Conservation (phyloP, 1,140 invertebrate genomes). For the Frieseomelitta varia region DNA sequence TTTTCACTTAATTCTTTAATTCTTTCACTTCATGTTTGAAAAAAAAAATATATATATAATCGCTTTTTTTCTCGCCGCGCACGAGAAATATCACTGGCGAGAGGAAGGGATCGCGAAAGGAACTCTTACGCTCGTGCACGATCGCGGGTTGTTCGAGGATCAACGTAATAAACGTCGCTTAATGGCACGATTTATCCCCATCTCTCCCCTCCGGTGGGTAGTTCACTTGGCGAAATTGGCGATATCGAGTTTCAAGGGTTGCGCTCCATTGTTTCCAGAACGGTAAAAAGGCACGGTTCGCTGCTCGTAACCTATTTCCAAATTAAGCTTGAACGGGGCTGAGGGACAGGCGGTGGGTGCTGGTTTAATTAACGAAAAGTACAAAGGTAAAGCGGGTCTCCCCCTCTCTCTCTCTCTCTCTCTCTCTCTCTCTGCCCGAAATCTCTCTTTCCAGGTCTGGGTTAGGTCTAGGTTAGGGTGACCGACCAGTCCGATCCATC, state of each 20-base stretch:
- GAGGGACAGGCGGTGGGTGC: neutral
- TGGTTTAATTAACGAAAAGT: constrained; percentile 18
- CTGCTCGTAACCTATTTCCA: constrained; percentile 35
- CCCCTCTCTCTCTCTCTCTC: neutral
- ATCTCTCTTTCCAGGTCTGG: neutral
- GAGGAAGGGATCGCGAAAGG: no score
- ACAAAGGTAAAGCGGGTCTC: neutral
- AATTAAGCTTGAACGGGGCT: constrained; percentile 4
- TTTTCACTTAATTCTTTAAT: no score
- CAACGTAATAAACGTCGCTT: neutral
- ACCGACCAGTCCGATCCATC: no score
- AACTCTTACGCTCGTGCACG: neutral
- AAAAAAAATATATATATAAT: no score
- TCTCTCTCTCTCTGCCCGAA: neutral
- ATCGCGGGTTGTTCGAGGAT: neutral
- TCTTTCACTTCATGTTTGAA: no score
- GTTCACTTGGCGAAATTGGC: neutral
- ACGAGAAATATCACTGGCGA: no score
- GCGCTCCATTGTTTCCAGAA: neutral
- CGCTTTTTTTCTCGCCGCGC: no score
- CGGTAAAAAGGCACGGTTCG: neutral
- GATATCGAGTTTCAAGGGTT: neutral
- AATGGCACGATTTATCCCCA: neutral
- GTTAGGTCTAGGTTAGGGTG: constrained; percentile 1
- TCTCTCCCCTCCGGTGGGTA: neutral